These are phyloP conservation scores for Ardeotis arabs DNA, from an alignment of 2,113 vertebrate genomes.

Conservation along the genomic window DNA sequence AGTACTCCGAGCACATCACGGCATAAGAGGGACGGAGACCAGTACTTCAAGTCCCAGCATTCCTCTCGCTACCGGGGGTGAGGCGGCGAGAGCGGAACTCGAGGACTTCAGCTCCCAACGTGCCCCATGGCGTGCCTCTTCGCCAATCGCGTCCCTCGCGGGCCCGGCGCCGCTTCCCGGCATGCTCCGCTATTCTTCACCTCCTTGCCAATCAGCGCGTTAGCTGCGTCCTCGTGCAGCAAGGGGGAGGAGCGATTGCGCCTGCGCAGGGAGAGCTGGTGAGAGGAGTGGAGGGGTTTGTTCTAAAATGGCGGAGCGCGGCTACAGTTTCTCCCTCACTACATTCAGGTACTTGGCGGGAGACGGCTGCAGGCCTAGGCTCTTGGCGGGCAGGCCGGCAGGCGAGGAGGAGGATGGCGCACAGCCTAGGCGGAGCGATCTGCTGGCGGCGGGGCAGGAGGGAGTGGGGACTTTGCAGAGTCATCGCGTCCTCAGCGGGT, in stretches of 20 bases:
- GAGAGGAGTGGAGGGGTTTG: not conserved
- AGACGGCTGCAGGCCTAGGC: accelerated
- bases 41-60: not conserved
- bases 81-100: accelerated
- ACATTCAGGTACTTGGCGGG: slow-evolving; percentile 87
- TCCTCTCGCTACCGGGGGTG: accelerated
- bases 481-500: slow-evolving; percentile 18
- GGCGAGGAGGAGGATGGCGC: too few relatives aligned
- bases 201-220: not conserved
- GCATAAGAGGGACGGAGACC: accelerated
- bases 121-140: accelerated
- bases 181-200: accelerated
- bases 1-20: accelerated
- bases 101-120: slow-evolving; percentile 19
- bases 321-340: slow-evolving; percentile 96
- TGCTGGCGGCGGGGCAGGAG: accelerated
- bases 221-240: not conserved
- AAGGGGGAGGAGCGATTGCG: accelerated
- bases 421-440: not conserved
- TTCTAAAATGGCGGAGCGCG: slow-evolving; percentile 93
- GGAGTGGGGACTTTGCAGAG: slow-evolving; percentile 48
- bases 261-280: not conserved
- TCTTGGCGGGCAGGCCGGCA: too few relatives aligned
- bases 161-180: not conserved
- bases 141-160: not conserved